phyloP scores from a whole-genome alignment of 2,797 vertebrate species.

The Cichlasoma orientale region DNA sequence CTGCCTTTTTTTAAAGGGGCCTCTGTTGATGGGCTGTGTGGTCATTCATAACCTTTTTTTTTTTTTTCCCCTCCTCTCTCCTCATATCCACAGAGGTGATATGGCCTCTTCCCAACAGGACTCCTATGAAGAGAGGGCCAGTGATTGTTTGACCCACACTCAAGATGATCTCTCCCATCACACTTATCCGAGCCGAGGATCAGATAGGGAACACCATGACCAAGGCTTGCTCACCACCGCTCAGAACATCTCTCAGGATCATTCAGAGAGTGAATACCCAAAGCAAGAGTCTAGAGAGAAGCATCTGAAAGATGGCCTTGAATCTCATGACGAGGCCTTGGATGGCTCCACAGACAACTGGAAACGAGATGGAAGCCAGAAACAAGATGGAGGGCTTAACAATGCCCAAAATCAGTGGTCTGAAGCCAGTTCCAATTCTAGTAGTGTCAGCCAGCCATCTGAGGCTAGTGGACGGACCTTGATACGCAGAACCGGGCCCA shows the following conservation, averaged over 20 bases:
- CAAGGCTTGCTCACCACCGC: conserved; percentile 75
- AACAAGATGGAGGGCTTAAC: conserved; percentile 73
- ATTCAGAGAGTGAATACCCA: conserved; percentile 79
- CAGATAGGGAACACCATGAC: conserved; percentile 81
- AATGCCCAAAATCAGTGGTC: conserved; percentile 84
- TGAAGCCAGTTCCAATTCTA: conserved; percentile 75
- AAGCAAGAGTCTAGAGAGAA: conserved; percentile 82
- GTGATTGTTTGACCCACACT: conserved; percentile 80
- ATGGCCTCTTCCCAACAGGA: conserved; percentile 84
- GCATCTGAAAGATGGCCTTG: conserved; percentile 79
- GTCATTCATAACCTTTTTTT: conserved; percentile 3
- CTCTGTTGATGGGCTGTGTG: background rate
- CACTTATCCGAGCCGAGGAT: conserved; percentile 81
- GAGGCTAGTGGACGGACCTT: conserved; percentile 84
- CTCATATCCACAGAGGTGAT: conserved; percentile 80
- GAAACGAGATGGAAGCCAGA: conserved; percentile 85
- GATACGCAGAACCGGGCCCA: conserved; percentile 91
- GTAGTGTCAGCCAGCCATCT: conserved; percentile 78
- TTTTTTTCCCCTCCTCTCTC: background rate
- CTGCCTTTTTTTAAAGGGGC: background rate
- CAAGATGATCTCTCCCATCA: conserved; percentile 77
- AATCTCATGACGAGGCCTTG: conserved; percentile 65
- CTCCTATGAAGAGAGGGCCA: conserved; percentile 87
- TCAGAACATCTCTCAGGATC: conserved; percentile 75
- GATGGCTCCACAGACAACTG: conserved; percentile 85